Percentiles rank a stretch among this genome's conserved stretches.
These are phyloP conservation scores for Heliconius aoede DNA, from an alignment of 2,888 invertebrate genomes.

Conservation along the genomic window DNA sequence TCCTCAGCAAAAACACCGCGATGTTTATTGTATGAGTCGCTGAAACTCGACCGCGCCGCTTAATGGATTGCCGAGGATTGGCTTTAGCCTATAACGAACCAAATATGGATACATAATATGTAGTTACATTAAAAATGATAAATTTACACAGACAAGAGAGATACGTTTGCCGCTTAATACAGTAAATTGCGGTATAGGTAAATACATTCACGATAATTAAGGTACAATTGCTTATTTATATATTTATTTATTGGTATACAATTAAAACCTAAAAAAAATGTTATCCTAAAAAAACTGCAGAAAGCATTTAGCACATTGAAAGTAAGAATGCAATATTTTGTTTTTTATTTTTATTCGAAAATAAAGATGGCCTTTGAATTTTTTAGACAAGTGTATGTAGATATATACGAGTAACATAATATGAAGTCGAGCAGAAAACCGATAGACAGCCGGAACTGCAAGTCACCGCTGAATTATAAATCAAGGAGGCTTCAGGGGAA, in stretches of 20 bases:
- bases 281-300: too few species aligned
- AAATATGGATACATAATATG: slow-evolving; percentile 40
- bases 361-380: background rate
- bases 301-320: too few species aligned
- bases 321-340: too few species aligned
- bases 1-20: slow-evolving; percentile 63
- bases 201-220: too few species aligned
- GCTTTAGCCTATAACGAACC: slow-evolving; percentile 30
- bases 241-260: too few species aligned
- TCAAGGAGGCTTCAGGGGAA: slow-evolving; percentile 65
- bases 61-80: slow-evolving; percentile 69
- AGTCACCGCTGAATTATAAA: slow-evolving; percentile 75
- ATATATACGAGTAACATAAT: background rate
- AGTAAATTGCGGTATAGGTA: background rate
- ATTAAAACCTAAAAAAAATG: too few species aligned
- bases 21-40: slow-evolving; percentile 82
- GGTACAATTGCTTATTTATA: too few species aligned
- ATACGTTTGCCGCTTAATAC: background rate
- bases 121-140: slow-evolving; percentile 18
- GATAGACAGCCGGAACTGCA: slow-evolving; percentile 59
- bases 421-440: slow-evolving; percentile 54
- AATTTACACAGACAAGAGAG: background rate
- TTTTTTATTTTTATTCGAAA: too few species aligned
- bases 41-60: slow-evolving; percentile 79
- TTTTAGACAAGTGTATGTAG: background rate